Evolutionary conservation across 2,888 invertebrate species (phyloP).

Genomic region (Graphium colonna): DNA sequence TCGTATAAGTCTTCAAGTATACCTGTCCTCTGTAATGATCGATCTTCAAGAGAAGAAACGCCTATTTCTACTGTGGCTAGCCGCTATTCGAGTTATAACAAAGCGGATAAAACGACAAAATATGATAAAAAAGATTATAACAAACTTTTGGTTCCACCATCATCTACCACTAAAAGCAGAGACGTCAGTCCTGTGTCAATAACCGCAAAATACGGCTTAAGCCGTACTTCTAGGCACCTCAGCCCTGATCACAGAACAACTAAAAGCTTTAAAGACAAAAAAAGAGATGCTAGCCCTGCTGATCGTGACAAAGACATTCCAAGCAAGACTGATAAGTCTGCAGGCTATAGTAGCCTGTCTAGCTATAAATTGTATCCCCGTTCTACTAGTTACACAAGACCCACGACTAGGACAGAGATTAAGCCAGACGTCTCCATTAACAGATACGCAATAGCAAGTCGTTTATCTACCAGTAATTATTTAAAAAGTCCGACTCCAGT

Average conservation of each 20-base stretch:
- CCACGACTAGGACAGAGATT: slow-evolving; percentile 49
- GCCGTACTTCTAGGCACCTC: slow-evolving; percentile 64
- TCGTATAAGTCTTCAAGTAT: slow-evolving; percentile 74
- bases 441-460: slow-evolving; percentile 66
- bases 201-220: slow-evolving; percentile 62
- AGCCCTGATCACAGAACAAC: slow-evolving; percentile 70
- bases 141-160: slow-evolving; percentile 54
- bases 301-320: slow-evolving; percentile 79
- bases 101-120: slow-evolving; percentile 47
- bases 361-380: slow-evolving; percentile 78
- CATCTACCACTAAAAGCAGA: slow-evolving; percentile 63
- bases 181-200: slow-evolving; percentile 79
- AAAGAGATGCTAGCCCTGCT: slow-evolving; percentile 79
- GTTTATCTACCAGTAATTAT: slow-evolving; percentile 61
- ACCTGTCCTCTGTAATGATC: slow-evolving; percentile 58
- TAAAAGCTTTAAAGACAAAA: slow-evolving; percentile 64
- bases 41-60: slow-evolving; percentile 61
- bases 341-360: slow-evolving; percentile 71
- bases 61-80: slow-evolving; percentile 65
- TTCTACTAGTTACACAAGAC: slow-evolving; percentile 58
- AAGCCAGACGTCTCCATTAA: slow-evolving; percentile 55
- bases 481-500: slow-evolving; percentile 62
- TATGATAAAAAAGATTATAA: slow-evolving; percentile 76
- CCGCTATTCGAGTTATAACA: slow-evolving; percentile 63
- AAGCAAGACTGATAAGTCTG: slow-evolving; percentile 77